A percentile compares a stretch with the other conserved stretches of the same genome.
phyloP scores from a whole-genome alignment of 2,888 invertebrate genomes.

The Eutolmus rufibarbis region DNA sequence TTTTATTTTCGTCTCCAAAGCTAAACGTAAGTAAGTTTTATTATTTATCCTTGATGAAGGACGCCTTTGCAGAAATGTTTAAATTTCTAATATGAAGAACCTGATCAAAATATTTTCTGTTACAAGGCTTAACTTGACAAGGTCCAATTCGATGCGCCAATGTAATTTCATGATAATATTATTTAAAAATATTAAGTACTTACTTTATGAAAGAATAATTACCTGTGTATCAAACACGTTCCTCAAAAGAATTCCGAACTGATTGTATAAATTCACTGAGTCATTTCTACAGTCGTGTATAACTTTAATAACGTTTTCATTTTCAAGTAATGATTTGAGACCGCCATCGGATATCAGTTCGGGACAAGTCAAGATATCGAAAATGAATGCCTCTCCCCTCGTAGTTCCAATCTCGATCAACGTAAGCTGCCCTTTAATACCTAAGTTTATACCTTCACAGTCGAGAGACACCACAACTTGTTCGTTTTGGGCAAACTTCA shows the following conservation, averaged over 20 bases:
- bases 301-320: constrained; percentile 83
- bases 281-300: constrained; percentile 93
- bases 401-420: constrained; percentile 85
- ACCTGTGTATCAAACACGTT: constrained; percentile 92
- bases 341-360: constrained; percentile 80
- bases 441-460: constrained; percentile 92
- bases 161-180: not conserved
- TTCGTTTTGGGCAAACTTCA: constrained; percentile 65
- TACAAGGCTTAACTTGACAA: not conserved
- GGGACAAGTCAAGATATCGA: constrained; percentile 87
- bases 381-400: constrained; percentile 83
- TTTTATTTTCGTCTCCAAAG: too few relatives aligned
- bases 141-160: not conserved
- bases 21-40: too few relatives aligned
- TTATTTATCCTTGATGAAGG: too few relatives aligned
- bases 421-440: constrained; percentile 86
- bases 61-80: too few relatives aligned
- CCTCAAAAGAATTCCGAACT: constrained; percentile 81
- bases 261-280: constrained; percentile 84
- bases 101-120: too few relatives aligned
- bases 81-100: too few relatives aligned
- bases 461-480: constrained; percentile 81
- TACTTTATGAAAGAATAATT: constrained; percentile 42
- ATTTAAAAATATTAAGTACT: not conserved
- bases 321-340: constrained; percentile 80